Base-by-base conservation (phyloP, 64 coral and sea anemone species). In the Pocillopora damicornis region DNA sequence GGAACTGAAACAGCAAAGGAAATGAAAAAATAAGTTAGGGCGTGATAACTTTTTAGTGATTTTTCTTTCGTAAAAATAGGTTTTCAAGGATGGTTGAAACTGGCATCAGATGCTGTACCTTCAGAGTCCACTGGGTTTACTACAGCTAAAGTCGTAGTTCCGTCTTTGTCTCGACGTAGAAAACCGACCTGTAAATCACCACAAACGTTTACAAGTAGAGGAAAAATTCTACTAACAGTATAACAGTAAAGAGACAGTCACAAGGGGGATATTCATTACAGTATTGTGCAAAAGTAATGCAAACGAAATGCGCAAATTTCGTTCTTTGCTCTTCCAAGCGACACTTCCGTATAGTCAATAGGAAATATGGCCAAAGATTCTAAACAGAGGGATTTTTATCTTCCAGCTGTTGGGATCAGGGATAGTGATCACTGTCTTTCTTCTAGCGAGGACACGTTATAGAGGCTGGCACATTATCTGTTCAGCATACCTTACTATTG, bases 141-240 rank as follows among this genome's bases (percentile, higher is more conserved):
- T 26, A 98, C 88, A 13, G 96, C 96, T 78, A 98, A 91, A 9
- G 90, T 94, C 76, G 96, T 98, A 35, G 90, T 89, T 88, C 96
- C 96, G 90, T 98, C 93, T 73, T 92, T 86, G 37, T 88, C 92
- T 87, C 87, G 82, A 4, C 96, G 87, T 22, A 98, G 77, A 86
- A 98, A 98, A 59, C 96, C 96, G 62, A 98, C 77, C 96, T 98
- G 42, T 26, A 66, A 90, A 51, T 4, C 67, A 71, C n/a, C 22
- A 23, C 42, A 57, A 18, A 35, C 42, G 1, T 36, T 80, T 81
- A 61, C 38, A 64, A 79, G 11, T 15, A 56, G 51, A 13, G 16
- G 1, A 79, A 79, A 59, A 13, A 10, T 58, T 22, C 12, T 4
- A 51, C 15, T 56, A 15, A 58, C 35, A 77, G 18, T 23, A 56